Evolutionary conservation across 2,113 vertebrate genomes (phyloP).

Genomic region (Brachypodius melanocephalos): DNA sequence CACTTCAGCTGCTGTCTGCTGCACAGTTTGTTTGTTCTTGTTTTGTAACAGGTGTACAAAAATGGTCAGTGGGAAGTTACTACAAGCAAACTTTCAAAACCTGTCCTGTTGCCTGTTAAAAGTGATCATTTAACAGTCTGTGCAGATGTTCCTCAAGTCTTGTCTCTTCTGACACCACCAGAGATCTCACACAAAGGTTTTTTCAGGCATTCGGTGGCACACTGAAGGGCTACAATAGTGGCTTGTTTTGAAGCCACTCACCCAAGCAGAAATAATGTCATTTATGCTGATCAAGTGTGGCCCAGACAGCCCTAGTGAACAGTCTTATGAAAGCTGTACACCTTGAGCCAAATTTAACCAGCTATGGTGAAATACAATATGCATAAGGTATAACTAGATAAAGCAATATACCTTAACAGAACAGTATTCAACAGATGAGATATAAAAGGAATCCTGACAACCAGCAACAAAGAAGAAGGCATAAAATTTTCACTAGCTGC

Average conservation of each 20-base stretch:
- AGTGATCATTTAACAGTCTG: background rate
- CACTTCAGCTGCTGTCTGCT: background rate
- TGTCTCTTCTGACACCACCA: background rate
- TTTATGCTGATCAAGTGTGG: background rate
- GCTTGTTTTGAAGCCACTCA: background rate
- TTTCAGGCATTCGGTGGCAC: background rate
- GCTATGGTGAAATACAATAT: background rate
- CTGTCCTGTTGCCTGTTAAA: background rate
- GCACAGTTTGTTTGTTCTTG: background rate
- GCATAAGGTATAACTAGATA: background rate
- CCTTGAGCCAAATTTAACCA: background rate
- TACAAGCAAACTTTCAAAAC: background rate
- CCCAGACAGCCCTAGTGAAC: background rate
- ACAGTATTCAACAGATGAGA: background rate
- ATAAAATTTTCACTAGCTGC: background rate
- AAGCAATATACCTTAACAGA: background rate
- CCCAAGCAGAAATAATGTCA: background rate
- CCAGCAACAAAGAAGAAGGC: background rate
- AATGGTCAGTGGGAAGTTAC: background rate
- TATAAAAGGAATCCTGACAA: slow-evolving; percentile 6
- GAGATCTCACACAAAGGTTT: background rate
- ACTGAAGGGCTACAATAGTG: background rate
- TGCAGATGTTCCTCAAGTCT: background rate
- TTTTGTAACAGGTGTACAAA: background rate
- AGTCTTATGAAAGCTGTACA: background rate